A percentile compares a stretch with the other conserved stretches of the same genome.
Conservation (phyloP, 2,888 invertebrate species). For the Cylloceria caligata region DNA sequence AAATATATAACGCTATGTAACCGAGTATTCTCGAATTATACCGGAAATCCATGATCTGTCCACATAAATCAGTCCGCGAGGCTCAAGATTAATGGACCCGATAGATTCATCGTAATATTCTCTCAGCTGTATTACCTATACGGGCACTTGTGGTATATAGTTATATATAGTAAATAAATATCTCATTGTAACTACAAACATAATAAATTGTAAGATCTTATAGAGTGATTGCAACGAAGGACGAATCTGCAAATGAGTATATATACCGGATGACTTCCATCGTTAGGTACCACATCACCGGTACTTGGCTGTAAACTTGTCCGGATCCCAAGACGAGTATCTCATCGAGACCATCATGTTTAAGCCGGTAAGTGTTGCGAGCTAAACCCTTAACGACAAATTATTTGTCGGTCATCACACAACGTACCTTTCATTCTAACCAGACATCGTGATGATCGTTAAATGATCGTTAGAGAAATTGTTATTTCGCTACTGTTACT, state of each 20-base stretch:
- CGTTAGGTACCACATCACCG: constrained; percentile 26
- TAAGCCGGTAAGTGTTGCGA: constrained; percentile 42
- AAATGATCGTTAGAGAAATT: too few species aligned
- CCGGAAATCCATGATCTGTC: constrained; percentile 21
- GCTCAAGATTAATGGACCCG: not conserved
- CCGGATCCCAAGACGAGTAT: constrained; percentile 12
- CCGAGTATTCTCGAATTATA: not conserved
- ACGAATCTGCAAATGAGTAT: constrained; percentile 47
- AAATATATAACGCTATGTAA: not conserved
- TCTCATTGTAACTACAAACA: constrained; percentile 9
- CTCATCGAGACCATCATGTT: constrained; percentile 39
- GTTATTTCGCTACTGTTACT: not conserved
- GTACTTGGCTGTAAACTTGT: constrained; percentile 5
- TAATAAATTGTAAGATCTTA: too few species aligned
- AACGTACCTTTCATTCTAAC: not conserved
- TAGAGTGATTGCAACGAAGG: constrained; percentile 36
- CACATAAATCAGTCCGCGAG: constrained; percentile 28
- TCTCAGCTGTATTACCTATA: not conserved
- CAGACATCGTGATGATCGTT: too few species aligned
- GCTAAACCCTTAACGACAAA: too few species aligned
- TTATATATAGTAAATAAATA: not conserved
- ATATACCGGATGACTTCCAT: constrained; percentile 46
- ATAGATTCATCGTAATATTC: not conserved
- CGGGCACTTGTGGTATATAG: not conserved
- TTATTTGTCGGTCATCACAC: too few species aligned